Base-by-base conservation (phyloP, 2,113 vertebrate genomes). In the Indicator indicator region DNA sequence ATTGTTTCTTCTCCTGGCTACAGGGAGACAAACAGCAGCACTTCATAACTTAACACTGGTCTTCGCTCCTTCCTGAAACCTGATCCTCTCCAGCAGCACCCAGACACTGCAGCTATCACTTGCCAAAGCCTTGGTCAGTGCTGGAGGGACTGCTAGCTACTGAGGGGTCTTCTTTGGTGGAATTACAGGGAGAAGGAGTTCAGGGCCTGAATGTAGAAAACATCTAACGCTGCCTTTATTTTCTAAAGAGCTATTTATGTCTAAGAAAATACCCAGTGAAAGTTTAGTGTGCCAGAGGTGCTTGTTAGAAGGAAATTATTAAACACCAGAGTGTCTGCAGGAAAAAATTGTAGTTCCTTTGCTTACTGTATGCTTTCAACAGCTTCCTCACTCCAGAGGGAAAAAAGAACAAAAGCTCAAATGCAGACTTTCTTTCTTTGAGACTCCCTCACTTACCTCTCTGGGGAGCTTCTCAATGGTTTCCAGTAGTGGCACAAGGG, bases 311-410 rank as follows among this genome's bases (percentile, higher is more conserved):
- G 76, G 48, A 93, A 89, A 58, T 60, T 96, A 64, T 33, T 92
- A 76, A 92, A 90, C n/a, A 86, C 19, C 2, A 9, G 73, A 82
- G 71, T 55, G 30, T 72, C 86, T 92, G 56, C 42, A 78, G 55
- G 50, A 92, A 82, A 94, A 55, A 72, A 52, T 65, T 75, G 12
- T 85, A 91, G 75, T 79, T 87, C 88, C 55, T 70, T 64, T 0
- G 3, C 81, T 95, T 94, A 80, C 48, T 52, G 19, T 90, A 80
- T 60, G 56, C n/a, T 90, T 44, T 86, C 72, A 87, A 90, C 68
- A 87, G 56, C 63, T 90, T 91, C 60, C 67, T 90, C 32, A 16
- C 30, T 85, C 16, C 7, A 70, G 26, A 52, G 76, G 56, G 58
- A 55, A 64, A 42, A 54, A 40, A 28, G 60, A 75, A 32, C 11